phyloP scores from a whole-genome alignment of 1,140 invertebrate genomes.

The Metaphire vulgaris region DNA sequence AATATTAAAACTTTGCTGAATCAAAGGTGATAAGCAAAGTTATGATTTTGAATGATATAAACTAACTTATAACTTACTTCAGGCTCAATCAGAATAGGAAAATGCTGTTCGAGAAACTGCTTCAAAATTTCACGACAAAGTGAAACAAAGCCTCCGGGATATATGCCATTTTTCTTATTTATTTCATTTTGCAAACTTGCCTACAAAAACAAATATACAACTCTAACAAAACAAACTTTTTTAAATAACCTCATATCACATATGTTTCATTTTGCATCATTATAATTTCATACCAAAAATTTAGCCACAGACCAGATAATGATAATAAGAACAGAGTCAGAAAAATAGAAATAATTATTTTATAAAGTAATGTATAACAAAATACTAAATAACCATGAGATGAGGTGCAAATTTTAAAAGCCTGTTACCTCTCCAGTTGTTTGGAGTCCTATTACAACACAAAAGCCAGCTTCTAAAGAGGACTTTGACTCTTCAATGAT shows the following conservation, averaged over 20 bases:
- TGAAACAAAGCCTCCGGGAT: slow-evolving; percentile 41
- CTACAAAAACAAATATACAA: slow-evolving; percentile 32
- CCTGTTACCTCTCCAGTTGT: slow-evolving; percentile 96
- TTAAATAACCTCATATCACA: too few species aligned
- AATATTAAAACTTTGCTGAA: too few species aligned
- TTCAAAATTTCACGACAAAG: slow-evolving; percentile 44
- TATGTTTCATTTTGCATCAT: too few species aligned
- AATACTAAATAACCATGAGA: too few species aligned
- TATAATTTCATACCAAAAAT: too few species aligned
- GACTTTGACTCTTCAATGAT: slow-evolving; percentile 60
- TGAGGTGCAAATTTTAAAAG: slow-evolving; percentile 71
- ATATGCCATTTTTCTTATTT: slow-evolving; percentile 33
- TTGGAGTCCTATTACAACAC: slow-evolving; percentile 97
- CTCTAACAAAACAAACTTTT: too few species aligned
- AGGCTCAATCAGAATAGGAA: slow-evolving; percentile 38
- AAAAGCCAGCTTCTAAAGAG: slow-evolving; percentile 88
- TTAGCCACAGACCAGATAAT: too few species aligned
- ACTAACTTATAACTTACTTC: too few species aligned
- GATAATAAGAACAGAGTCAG: neutral
- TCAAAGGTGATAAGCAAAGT: too few species aligned
- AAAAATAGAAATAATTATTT: neutral
- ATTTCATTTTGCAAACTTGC: slow-evolving; percentile 43
- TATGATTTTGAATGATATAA: neutral
- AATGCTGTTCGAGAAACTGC: slow-evolving; percentile 40
- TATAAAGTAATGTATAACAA: too few species aligned